phyloP scores from a whole-genome alignment of 2,113 vertebrate genomes.

The Polypterus bichir region DNA sequence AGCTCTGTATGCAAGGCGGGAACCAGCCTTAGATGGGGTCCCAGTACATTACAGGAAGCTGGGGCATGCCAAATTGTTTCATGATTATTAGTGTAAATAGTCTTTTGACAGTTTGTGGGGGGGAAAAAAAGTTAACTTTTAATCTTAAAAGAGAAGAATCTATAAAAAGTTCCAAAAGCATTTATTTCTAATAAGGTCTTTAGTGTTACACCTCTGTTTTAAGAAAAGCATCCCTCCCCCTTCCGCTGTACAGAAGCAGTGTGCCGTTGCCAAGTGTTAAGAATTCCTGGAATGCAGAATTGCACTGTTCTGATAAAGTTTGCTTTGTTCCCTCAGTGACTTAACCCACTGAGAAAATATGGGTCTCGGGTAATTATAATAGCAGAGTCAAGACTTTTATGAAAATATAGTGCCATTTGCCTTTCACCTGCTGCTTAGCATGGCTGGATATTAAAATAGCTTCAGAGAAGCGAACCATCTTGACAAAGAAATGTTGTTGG shows the following conservation, averaged over 20 bases:
- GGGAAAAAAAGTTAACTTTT: not conserved
- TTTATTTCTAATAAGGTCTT: not conserved
- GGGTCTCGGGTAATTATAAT: conserved; percentile 56
- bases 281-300: conserved; percentile 87
- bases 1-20: too few species aligned
- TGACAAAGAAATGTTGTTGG: too few species aligned
- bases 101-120: not conserved
- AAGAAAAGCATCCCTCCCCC: conserved; percentile 25
- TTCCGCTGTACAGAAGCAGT: conserved; percentile 36
- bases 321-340: conserved; percentile 88
- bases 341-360: conserved; percentile 61
- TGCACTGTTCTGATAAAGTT: conserved; percentile 84
- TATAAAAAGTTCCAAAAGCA: not conserved
- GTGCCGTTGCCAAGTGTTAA: conserved; percentile 70
- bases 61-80: not conserved
- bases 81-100: not conserved
- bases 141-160: not conserved
- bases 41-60: not conserved
- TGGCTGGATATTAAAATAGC: too few species aligned
- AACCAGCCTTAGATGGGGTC: too few species aligned
- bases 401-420: conserved; percentile 38
- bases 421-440: conserved; percentile 51
- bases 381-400: conserved; percentile 44
- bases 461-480: too few species aligned
- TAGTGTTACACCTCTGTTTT: not conserved